These are phyloP conservation scores for Gnathonemus echidnorhynchus DNA, from an alignment of 2,113 vertebrate genomes.

Conservation along the genomic window DNA sequence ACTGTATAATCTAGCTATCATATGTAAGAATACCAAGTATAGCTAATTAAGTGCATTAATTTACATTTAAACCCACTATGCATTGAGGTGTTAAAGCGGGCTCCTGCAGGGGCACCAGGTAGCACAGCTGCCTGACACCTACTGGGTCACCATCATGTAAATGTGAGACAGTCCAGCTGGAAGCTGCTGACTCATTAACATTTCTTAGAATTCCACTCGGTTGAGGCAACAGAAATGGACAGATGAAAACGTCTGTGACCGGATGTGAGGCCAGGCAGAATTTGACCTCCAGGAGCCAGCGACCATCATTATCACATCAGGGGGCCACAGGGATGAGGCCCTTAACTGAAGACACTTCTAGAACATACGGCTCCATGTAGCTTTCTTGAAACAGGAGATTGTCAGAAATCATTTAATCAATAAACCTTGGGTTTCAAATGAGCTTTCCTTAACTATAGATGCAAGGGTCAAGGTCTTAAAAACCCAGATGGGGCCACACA, in stretches of 20 bases:
- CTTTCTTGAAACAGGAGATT: background rate
- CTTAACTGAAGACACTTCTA: background rate
- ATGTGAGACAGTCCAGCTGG: background rate
- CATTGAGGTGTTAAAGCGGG: background rate
- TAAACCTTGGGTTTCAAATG: background rate
- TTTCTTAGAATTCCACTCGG: background rate
- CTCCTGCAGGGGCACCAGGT: background rate
- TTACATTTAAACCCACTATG: background rate
- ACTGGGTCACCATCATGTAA: background rate
- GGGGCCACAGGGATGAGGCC: background rate
- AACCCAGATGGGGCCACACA: background rate
- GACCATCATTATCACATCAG: background rate
- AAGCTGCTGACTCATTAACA: background rate
- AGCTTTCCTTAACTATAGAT: background rate
- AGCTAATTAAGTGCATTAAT: background rate
- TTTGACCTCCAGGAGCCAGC: background rate
- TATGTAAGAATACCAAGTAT: background rate
- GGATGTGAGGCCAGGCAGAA: background rate
- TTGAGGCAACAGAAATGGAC: background rate
- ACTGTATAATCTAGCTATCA: background rate
- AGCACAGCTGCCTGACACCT: background rate
- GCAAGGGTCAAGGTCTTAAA: background rate
- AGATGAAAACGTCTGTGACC: background rate
- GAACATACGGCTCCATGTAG: background rate
- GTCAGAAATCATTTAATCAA: background rate